Evolutionary conservation across 2,797 vertebrate genomes (phyloP), one percentile per base, ranked within the genome.

Genomic region (Coregonus ussuriensis): DNA sequence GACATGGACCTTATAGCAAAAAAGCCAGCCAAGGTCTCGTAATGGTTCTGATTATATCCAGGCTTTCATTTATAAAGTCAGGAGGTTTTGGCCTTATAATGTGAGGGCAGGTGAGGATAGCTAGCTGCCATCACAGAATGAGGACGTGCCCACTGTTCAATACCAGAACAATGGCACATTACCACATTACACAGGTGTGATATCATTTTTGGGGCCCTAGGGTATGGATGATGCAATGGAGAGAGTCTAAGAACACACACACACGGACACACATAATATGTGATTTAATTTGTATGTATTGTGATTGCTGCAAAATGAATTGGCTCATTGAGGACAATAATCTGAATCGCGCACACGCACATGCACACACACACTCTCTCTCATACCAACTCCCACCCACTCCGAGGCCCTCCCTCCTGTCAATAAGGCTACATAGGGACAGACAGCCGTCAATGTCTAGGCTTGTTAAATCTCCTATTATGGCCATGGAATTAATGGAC

Each of bases 21-120:
- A 47, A 3, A 59, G 56, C n/a, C 56, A 59, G 56, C 18, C 18
- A n/a, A 21, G 56, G n/a, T 59, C 56, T 7, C 2, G 4, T 59
- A 59, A 59, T 21, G 18, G 18, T 59, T 21, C 18, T 59, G 18
- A 59, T 59, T 59, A 59, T 6, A 59, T 59, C n/a, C 56, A 59
- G n/a, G 56, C n/a, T 18, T 59, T 59, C 75, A 59, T 59, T 59
- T 6, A 59, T 59, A n/a, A 21, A 59, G 18, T 59, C 54, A 59
- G 18, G 54, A 59, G 56, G 18, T 59, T 83, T 72, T 87, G 87
- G 87, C 86, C 72, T 76, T 37, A 18, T 77, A 41, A 59, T 59
- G 56, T 59, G 54, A 59, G 54, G 54, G 54, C 54, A 59, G 18
- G 18, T 59, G 18, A n/a, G 54, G n/a, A 21, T 59, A 59, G 56